Base-by-base conservation (phyloP, 2,888 invertebrate species). In the Nasonovia ribisnigri region DNA sequence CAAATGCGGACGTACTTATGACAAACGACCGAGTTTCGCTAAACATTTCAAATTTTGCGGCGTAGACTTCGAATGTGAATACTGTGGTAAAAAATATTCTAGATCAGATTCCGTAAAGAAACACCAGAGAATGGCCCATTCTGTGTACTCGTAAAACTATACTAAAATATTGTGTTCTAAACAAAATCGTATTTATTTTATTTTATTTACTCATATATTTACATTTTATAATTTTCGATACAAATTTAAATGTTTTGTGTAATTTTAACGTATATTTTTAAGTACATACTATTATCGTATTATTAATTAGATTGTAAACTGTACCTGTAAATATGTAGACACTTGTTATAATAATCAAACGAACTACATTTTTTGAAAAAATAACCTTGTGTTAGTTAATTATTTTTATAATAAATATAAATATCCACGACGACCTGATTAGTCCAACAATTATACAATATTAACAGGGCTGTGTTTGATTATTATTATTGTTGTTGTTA, bases 1-100 rank as follows among this genome's bases (percentile, higher is more conserved):
- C 6, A 94, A 94, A 54, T 94, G 94, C 26, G 94, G 94, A 29
- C 94, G 92, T 93, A 84, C 48, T 42, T 95, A 95, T 94, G 94
- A 95, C 90, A 94, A 94, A 89, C 92, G 93, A 87, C 94, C 94
- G 26, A 94, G 94, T 86, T 91, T 94, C n/a, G 91, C 90, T 51
- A 93, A 94, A 43, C 95, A 95, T 94, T 92, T 84, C 91, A 94
- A 95, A 51, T 95, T 95, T 94, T 96, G 96, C 94, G 96, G 96
- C n/a, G 95, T 96, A 94, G 96, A 96, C 91, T 96, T 95, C 95
- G 95, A 95, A n/a, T 96, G 96, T 94, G 95, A 95, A 10, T 94
- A 95, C 84, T 96, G 96, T 94, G 95, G 95, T 86, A 96, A 95
- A 89, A 90, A 88, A 43, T 95, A 95, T 94, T 95, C 95, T 51